Base-by-base conservation (phyloP, 2,888 invertebrate species). In the Drepana falcataria region DNA sequence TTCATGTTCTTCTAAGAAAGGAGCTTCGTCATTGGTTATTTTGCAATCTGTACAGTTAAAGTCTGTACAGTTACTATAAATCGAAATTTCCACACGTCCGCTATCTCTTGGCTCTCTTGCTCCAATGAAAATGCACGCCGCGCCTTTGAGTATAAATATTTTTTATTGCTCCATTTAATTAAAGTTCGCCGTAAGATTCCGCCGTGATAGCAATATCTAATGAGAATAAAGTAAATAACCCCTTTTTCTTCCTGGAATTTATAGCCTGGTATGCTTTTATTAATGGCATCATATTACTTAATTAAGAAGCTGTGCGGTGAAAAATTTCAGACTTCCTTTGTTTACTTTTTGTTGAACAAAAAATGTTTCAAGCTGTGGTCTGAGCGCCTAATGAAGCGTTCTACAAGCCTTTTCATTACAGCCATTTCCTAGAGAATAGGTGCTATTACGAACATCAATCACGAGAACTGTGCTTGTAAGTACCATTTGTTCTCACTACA, bases 81-180 rank as follows among this genome's bases (percentile, higher is more conserved):
- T 44, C 7, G 9, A 3, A 44, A 9, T 44, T 44, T 33, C 48
- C 59, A 53, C 53, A 49, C 47, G 48, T 51, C 35, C 53, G 47
- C 51, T 64, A 64, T 66, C 59, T 60, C 65, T 57, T 49, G 53
- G 66, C 75, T 77, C 79, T 78, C 76, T 64, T 21, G 21, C 73
- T 68, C 74, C 76, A 77, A 87, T 88, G 84, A 87, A 88, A 87
- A 88, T 85, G 83, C 87, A 81, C 72, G 69, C 73, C 68, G 69
- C 65, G 68, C 21, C 0, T 21, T 67, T 58, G 60, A 77, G 76
- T 81, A 87, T 88, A 89, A 89, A 89, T 87, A 87, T 85, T 85
- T 82, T 88, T 87, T 87, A 88, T 81, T 80, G 76, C 78, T 79
- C 77, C 83, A 85, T 87, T 87, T 79, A 79, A 85, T 85, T 83